These are phyloP conservation scores for Reticulitermes lucifugus DNA, from an alignment of 2,888 invertebrate species.

Conservation along the genomic window DNA sequence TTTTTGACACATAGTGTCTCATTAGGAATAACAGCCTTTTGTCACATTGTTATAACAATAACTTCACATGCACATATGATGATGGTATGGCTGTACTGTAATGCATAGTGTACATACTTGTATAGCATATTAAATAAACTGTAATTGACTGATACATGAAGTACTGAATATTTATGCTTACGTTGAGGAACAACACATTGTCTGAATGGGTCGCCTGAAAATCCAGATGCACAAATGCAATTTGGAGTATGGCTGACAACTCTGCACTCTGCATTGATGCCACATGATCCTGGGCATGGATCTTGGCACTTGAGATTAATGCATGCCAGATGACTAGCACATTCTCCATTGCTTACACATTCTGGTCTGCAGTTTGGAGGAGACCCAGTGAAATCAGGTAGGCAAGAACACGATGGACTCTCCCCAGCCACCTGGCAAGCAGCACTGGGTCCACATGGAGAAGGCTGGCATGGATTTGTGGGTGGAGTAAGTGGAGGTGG, in stretches of 20 bases:
- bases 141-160: background rate
- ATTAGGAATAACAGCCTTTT: too few species aligned
- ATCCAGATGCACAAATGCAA: constrained; percentile 73
- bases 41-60: too few species aligned
- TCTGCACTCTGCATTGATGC: constrained; percentile 72
- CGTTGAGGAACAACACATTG: constrained; percentile 60
- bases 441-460: constrained; percentile 60
- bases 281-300: constrained; percentile 68
- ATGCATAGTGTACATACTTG: too few species aligned
- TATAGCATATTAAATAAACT: background rate
- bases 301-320: constrained; percentile 67
- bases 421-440: constrained; percentile 58
- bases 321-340: constrained; percentile 65
- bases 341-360: constrained; percentile 72
- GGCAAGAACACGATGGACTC: constrained; percentile 60
- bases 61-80: too few species aligned
- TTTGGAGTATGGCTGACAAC: constrained; percentile 80
- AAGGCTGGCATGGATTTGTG: constrained; percentile 58
- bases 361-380: constrained; percentile 60
- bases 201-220: constrained; percentile 74
- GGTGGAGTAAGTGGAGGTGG: constrained; percentile 46
- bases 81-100: too few species aligned
- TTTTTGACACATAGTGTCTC: too few species aligned
- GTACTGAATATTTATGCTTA: constrained; percentile 55
- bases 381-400: constrained; percentile 59